These are phyloP conservation scores for Ictidomys tridecemlineatus DNA, from an alignment of 2,113 vertebrate species.

Conservation along the genomic window DNA sequence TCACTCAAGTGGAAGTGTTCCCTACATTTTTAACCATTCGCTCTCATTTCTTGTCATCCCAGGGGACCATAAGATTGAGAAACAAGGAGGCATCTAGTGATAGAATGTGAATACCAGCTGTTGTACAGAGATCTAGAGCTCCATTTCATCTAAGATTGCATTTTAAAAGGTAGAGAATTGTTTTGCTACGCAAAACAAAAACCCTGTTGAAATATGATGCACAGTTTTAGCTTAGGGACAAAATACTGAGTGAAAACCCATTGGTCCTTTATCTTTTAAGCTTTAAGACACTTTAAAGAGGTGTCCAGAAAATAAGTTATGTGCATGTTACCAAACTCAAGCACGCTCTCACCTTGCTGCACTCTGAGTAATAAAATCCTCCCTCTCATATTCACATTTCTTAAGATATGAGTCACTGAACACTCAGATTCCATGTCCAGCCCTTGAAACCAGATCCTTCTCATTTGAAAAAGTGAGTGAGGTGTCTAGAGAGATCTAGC, in stretches of 20 bases:
- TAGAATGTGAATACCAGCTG: not conserved
- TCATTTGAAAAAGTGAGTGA: slow-evolving; percentile 39
- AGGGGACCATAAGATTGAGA: not conserved
- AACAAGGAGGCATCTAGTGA: not conserved
- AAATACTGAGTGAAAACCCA: slow-evolving; percentile 13
- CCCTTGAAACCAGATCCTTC: slow-evolving; percentile 53
- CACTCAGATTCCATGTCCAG: slow-evolving; percentile 10
- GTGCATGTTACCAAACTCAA: slow-evolving; percentile 4
- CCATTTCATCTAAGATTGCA: slow-evolving; percentile 31
- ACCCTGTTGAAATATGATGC: slow-evolving; percentile 20
- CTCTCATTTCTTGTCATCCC: not conserved
- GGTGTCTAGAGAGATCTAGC: slow-evolving; percentile 6
- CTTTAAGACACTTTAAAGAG: slow-evolving; percentile 45
- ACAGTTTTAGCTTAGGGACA: slow-evolving; percentile 20
- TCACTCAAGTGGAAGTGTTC: not conserved
- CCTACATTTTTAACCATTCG: not conserved
- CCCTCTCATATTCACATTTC: slow-evolving; percentile 18
- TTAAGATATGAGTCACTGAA: slow-evolving; percentile 54
- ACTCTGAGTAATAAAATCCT: slow-evolving; percentile 21
- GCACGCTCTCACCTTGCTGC: not conserved
- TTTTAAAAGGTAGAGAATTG: not conserved
- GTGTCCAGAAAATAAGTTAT: slow-evolving; percentile 49
- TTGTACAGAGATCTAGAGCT: not conserved
- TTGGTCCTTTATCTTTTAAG: slow-evolving; percentile 23
- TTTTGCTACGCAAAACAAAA: not conserved